Evolutionary conservation across 2,888 invertebrate species (phyloP).

Genomic region (Sarcophaga carnaria): DNA sequence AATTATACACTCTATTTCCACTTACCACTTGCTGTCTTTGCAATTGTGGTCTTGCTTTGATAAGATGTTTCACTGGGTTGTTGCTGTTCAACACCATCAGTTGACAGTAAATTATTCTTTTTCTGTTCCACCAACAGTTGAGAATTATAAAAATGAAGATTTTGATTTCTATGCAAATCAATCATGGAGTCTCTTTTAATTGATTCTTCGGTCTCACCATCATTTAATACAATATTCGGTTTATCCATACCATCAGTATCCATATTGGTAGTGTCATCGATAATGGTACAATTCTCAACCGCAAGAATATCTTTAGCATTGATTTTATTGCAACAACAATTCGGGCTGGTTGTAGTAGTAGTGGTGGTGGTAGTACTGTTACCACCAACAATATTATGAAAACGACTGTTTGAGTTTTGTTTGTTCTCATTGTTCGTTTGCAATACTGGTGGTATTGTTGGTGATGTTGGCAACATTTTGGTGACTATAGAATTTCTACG

Average conservation of each 20-base stretch:
- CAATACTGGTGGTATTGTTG: slow-evolving; percentile 16
- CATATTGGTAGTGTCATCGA: not conserved
- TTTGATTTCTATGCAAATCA: slow-evolving; percentile 10
- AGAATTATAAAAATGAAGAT: slow-evolving; percentile 35
- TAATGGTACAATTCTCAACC: slow-evolving; percentile 51
- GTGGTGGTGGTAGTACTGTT: slow-evolving; percentile 20
- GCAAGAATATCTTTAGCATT: slow-evolving; percentile 60
- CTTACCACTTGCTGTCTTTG: slow-evolving; percentile 78
- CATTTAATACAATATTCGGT: slow-evolving; percentile 30
- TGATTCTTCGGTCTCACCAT: slow-evolving; percentile 33
- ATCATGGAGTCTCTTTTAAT: slow-evolving; percentile 16
- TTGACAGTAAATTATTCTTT: slow-evolving; percentile 44
- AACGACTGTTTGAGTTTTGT: slow-evolving; percentile 26
- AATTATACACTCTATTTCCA: not conserved
- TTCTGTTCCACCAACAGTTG: slow-evolving; percentile 44
- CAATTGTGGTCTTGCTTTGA: slow-evolving; percentile 80
- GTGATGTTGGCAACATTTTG: slow-evolving; percentile 39
- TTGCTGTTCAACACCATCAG: slow-evolving; percentile 60
- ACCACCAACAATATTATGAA: not conserved
- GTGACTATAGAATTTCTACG: slow-evolving; percentile 48
- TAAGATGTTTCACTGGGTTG: slow-evolving; percentile 74
- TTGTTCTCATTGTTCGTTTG: slow-evolving; percentile 43
- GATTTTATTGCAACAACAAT: slow-evolving; percentile 41
- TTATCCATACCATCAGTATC: not conserved
- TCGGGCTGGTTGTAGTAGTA: not conserved